Conservation (phyloP, 2,113 vertebrate species). For the Bungarus multicinctus region DNA sequence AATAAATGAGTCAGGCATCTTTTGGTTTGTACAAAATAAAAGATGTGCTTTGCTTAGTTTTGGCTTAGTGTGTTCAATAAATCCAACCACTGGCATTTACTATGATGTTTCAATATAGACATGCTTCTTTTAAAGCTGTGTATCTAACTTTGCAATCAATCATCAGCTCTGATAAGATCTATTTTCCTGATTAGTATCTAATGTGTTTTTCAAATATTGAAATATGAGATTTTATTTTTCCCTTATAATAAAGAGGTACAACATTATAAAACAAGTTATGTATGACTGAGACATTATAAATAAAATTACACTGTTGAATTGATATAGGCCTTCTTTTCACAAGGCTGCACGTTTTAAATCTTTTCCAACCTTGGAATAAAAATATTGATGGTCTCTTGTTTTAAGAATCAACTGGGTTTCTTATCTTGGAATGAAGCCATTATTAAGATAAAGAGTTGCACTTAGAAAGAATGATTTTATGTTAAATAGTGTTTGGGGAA, state of each 20-base stretch:
- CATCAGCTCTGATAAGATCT: not conserved
- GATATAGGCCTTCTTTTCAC: not conserved
- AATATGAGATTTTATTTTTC: not conserved
- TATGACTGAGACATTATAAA: not conserved
- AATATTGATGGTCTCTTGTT: conserved; percentile 5
- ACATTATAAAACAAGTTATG: not conserved
- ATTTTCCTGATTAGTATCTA: not conserved
- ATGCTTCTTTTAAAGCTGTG: not conserved
- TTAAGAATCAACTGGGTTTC: not conserved
- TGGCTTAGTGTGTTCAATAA: not conserved
- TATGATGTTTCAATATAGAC: not conserved
- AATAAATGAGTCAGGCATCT: not conserved
- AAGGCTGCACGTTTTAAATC: not conserved
- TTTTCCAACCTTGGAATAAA: not conserved
- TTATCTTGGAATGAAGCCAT: conserved; percentile 4
- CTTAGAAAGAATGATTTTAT: not conserved
- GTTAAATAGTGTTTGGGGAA: conserved; percentile 36
- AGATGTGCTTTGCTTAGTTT: not conserved
- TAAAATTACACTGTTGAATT: not conserved
- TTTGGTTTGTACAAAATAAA: not conserved
- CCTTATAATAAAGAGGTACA: not conserved
- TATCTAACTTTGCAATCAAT: not conserved
- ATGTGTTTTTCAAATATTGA: not conserved
- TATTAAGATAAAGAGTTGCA: not conserved
- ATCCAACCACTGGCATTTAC: not conserved